These are phyloP conservation scores for Nilaparvata lugens DNA, from an alignment of 1,140 invertebrate genomes.

Conservation along the genomic window DNA sequence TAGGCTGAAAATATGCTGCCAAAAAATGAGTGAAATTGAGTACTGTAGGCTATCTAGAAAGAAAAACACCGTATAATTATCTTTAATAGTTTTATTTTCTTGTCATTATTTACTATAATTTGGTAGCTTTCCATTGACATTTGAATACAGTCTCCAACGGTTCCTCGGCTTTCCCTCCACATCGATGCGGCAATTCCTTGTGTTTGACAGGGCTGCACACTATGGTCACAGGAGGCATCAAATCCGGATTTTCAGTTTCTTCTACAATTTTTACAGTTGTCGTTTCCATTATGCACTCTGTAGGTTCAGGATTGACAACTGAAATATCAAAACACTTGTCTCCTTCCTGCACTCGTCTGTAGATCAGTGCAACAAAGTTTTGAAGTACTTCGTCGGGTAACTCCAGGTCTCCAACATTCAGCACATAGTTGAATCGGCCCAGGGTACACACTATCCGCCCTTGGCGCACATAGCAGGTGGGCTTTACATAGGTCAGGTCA, in stretches of 20 bases:
- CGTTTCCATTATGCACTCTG: not conserved
- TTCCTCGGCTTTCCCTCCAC: not conserved
- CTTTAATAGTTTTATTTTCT: too few relatives aligned
- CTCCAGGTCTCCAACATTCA: not conserved
- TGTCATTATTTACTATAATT: not conserved
- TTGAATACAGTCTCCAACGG: not conserved
- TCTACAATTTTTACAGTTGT: not conserved
- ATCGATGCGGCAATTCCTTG: not conserved
- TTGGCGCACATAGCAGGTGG: too few relatives aligned
- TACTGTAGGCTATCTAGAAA: too few relatives aligned
- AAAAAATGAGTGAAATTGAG: too few relatives aligned
- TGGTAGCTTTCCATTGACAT: not conserved
- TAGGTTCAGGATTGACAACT: not conserved
- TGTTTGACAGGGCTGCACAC: not conserved
- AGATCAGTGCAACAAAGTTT: not conserved
- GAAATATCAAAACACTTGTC: not conserved
- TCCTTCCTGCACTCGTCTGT: not conserved
- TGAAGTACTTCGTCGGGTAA: not conserved
- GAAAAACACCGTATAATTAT: too few relatives aligned
- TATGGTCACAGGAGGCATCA: not conserved
- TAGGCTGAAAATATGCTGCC: too few relatives aligned
- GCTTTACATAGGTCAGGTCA: too few relatives aligned
- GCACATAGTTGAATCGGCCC: not conserved
- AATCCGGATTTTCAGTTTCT: not conserved
- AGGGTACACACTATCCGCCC: not conserved